Base-by-base conservation (phyloP, 2,888 invertebrate species). In the Acanthosepion pharaonis region DNA sequence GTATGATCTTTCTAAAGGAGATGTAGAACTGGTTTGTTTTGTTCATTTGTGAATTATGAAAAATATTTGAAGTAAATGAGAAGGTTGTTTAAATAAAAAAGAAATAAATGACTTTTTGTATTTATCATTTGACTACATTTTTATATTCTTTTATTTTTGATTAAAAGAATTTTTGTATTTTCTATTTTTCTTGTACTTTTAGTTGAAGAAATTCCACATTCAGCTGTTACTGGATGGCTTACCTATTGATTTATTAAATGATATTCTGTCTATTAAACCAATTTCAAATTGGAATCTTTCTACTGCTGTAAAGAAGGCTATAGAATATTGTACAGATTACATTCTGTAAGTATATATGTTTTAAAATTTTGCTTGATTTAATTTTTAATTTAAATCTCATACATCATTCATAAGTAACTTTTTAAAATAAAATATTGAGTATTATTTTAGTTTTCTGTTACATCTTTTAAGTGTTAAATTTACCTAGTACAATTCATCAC, bases 1-100 rank as follows among this genome's bases (percentile, higher is more conserved):
- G 94, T 97, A 96, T 95, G 97, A 97, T 95, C 95, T 97, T 92
- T 96, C 97, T 11, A 96, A 96, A 94, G 97, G 97, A 64, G 94
- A 95, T 93, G 78, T 94, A 25, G 95, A 95, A 9, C 95, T 96
- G 96, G 97, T 97, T 94, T 78, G 64, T 64, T 64, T 23, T 64
- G 8, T 11, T 11, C 78, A n/a, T n/a, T 78, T 78, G 9, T 78
- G n/a, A 78, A 78, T 78, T 78, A 9, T 28, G 78, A 28, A n/a
- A 28, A 28, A 28, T 78, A 11, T 28, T 28, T n/a, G 9, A 78
- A n/a, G 64, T 8, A 64, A 64, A 64, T 28, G 8, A 15, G 51
- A 51, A 64, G 25, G 20, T 23, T 64, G 25, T 25, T 25, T 25
- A 64, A 25, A 64, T 64, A 28, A 64, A 64, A 64, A 42, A 42